phyloP scores from a whole-genome alignment of 1,140 invertebrate species.

The Diorhabda carinulata region DNA sequence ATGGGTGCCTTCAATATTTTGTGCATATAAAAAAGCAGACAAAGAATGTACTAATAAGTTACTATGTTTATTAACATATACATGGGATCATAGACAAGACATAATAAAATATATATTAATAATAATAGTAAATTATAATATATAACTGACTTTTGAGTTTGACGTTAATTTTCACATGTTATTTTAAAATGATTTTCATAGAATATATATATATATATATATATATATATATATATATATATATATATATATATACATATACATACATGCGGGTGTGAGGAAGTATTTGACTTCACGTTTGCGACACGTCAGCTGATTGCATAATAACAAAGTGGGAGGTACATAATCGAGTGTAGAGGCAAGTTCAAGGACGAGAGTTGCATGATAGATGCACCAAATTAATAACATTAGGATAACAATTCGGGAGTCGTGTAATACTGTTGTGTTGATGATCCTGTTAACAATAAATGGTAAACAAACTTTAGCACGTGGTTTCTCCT shows the following conservation, averaged over 20 bases:
- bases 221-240: too few relatives aligned
- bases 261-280: conserved; percentile 24
- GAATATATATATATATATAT: too few relatives aligned
- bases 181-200: too few relatives aligned
- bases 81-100: too few relatives aligned
- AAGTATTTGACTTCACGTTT: conserved; percentile 38
- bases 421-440: conserved; percentile 4
- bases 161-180: too few relatives aligned
- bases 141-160: too few relatives aligned
- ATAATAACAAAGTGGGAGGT: conserved; percentile 47
- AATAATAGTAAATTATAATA: too few relatives aligned
- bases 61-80: too few relatives aligned
- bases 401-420: not conserved
- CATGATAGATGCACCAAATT: conserved; percentile 24
- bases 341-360: conserved; percentile 40
- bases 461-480: conserved; percentile 23
- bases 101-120: too few relatives aligned
- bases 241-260: not conserved
- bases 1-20: too few relatives aligned
- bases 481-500: conserved; percentile 23
- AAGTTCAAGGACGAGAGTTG: conserved; percentile 45
- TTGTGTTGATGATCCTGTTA: conserved; percentile 10
- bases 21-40: too few relatives aligned
- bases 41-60: too few relatives aligned
- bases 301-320: conserved; percentile 45